Evolutionary conservation across 2,113 vertebrate species (phyloP).

Genomic region (Todiramphus chloris): DNA sequence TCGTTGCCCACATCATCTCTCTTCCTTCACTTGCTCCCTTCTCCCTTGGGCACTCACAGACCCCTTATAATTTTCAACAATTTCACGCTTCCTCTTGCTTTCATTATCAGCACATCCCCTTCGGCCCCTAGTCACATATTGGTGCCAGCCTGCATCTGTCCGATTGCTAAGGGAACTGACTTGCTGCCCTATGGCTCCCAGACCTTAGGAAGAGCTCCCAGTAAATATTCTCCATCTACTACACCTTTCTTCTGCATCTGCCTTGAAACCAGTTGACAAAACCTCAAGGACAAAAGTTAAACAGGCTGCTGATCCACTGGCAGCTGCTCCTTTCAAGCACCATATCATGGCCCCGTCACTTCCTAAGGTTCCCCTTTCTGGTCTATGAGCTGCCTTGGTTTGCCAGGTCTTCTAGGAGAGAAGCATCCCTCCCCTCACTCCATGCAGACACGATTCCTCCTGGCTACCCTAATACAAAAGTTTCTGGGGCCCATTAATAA

Average conservation of each 20-base stretch:
- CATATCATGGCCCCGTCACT: accelerated
- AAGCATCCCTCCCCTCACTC: not conserved
- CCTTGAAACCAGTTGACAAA: not conserved
- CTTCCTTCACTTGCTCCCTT: not conserved
- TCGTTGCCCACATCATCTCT: not conserved
- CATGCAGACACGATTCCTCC: not conserved
- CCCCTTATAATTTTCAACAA: not conserved
- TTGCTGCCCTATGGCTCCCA: not conserved
- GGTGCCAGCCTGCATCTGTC: not conserved
- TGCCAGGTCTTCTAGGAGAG: not conserved
- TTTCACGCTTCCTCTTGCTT: not conserved
- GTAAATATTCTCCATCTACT: not conserved
- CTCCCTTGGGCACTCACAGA: not conserved
- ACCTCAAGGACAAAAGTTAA: not conserved
- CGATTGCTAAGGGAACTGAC: not conserved
- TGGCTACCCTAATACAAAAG: accelerated
- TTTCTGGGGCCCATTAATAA: not conserved
- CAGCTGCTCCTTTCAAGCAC: not conserved
- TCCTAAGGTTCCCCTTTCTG: not conserved
- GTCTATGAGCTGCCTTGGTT: not conserved
- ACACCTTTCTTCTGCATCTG: not conserved
- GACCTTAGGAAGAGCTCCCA: not conserved
- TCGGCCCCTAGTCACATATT: not conserved
- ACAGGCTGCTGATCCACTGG: not conserved
- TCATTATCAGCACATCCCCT: not conserved